A percentile compares a stretch with the other conserved stretches of the same genome.
These are phyloP conservation scores for Plecturocebus donacophilus DNA, from an alignment of 2,113 vertebrate genomes.

Conservation along the genomic window DNA sequence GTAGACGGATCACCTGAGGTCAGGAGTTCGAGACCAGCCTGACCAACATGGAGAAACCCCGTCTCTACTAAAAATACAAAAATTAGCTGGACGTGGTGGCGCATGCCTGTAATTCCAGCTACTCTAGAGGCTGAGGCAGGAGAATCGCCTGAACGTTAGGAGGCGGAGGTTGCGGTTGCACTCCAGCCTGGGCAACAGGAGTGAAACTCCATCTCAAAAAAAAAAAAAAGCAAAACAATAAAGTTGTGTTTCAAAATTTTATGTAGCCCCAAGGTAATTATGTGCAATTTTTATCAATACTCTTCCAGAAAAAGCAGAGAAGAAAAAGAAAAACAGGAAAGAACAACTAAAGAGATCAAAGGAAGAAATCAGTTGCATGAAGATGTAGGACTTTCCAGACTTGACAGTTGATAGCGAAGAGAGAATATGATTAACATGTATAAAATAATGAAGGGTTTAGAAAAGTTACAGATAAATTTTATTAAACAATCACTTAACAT, in stretches of 20 bases:
- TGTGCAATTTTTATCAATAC: not conserved
- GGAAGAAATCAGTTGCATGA: not conserved
- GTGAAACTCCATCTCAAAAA: too few species aligned
- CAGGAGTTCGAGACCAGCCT: too few species aligned
- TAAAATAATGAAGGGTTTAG: not conserved
- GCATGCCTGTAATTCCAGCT: too few species aligned
- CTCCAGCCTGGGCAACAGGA: too few species aligned
- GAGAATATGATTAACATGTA: not conserved
- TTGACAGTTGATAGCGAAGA: not conserved
- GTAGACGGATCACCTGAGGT: too few species aligned
- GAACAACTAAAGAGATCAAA: not conserved
- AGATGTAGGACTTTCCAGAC: not conserved
- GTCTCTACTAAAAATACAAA: too few species aligned
- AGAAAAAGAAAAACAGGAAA: not conserved
- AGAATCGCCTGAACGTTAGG: too few species aligned
- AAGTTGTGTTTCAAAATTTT: not conserved
- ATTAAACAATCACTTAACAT: not conserved
- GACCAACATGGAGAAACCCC: too few species aligned
- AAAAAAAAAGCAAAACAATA: not conserved
- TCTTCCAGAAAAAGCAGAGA: not conserved
- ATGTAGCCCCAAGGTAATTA: not conserved
- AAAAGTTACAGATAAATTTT: not conserved
- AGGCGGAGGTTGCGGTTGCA: too few species aligned
- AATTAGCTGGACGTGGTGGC: too few species aligned
- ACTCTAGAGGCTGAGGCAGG: too few species aligned